A percentile compares a stretch with the other conserved stretches of the same genome.
Conservation (phyloP, 2,113 vertebrate genomes). For the Murina feae region DNA sequence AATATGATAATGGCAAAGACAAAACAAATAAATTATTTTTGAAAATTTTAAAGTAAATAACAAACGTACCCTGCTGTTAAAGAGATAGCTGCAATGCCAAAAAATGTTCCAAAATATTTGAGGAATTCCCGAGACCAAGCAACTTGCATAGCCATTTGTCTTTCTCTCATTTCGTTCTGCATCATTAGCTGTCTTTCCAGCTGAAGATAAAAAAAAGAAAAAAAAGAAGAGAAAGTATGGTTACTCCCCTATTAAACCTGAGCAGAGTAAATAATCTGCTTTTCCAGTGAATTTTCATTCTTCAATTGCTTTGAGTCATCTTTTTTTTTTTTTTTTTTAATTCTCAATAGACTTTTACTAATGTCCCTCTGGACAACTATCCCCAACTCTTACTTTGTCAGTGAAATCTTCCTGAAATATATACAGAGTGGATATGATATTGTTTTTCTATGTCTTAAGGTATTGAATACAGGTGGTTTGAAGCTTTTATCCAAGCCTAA, state of each 20-base stretch:
- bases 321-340: not conserved
- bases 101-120: slow-evolving; percentile 90
- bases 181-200: slow-evolving; percentile 91
- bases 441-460: not conserved
- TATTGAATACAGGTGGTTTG: not conserved
- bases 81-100: slow-evolving; percentile 77
- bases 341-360: not conserved
- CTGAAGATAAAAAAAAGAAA: slow-evolving; percentile 73
- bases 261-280: not conserved
- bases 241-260: slow-evolving; percentile 15
- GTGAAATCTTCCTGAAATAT: not conserved
- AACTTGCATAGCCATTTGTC: slow-evolving; percentile 91
- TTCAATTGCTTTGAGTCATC: not conserved
- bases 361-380: not conserved
- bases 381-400: not conserved
- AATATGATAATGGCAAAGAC: not conserved
- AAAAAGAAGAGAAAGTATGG: slow-evolving; percentile 1
- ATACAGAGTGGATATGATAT: not conserved
- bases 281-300: not conserved
- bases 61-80: slow-evolving; percentile 83
- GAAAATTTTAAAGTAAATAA: slow-evolving; percentile 22
- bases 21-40: slow-evolving; percentile 20
- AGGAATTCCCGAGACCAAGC: slow-evolving; percentile 91
- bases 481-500: not conserved
- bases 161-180: slow-evolving; percentile 93